A percentile compares a stretch with the other conserved stretches of the same genome.
Evolutionary conservation across 35 echinoderm and acorn worm species (phyloP).

Genomic region (Apostichopus japonicus): DNA sequence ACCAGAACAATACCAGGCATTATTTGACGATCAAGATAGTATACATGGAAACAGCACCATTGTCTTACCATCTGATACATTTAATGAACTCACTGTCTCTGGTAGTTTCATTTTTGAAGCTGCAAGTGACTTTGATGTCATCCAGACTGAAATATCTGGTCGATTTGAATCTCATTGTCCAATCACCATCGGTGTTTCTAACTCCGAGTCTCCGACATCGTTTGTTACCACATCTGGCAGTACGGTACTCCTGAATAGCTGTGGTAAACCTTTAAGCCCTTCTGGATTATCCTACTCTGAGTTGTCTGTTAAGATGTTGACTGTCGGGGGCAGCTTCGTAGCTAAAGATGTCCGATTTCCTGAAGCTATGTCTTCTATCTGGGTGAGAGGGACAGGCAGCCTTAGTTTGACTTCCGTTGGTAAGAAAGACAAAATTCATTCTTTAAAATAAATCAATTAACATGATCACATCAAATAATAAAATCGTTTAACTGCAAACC

Average conservation of each 20-base stretch:
- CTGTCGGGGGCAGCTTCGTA: background rate
- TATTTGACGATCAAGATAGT: background rate
- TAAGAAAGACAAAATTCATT: background rate
- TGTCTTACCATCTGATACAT: background rate
- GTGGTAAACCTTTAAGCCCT: background rate
- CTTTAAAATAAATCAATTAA: too few species aligned
- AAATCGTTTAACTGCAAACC: too few species aligned
- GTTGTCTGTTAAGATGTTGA: background rate
- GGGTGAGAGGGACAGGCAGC: background rate
- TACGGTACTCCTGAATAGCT: background rate
- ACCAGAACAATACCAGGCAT: background rate
- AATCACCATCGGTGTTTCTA: background rate
- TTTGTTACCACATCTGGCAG: constrained; percentile 1
- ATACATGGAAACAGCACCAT: background rate
- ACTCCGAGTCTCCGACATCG: background rate
- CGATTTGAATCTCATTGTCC: constrained; percentile 20
- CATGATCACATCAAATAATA: too few species aligned
- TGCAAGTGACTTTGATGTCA: constrained; percentile 2
- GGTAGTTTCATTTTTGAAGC: constrained; percentile 12
- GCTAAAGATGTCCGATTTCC: background rate
- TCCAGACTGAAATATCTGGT: constrained; percentile 3
- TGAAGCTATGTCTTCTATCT: constrained; percentile 10
- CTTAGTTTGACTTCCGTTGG: background rate
- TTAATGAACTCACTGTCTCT: background rate
- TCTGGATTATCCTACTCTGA: background rate